Percentiles rank a stretch among this genome's conserved stretches.
Conservation (phyloP, 2,113 vertebrate genomes). For the Dromiciops gliroides region DNA sequence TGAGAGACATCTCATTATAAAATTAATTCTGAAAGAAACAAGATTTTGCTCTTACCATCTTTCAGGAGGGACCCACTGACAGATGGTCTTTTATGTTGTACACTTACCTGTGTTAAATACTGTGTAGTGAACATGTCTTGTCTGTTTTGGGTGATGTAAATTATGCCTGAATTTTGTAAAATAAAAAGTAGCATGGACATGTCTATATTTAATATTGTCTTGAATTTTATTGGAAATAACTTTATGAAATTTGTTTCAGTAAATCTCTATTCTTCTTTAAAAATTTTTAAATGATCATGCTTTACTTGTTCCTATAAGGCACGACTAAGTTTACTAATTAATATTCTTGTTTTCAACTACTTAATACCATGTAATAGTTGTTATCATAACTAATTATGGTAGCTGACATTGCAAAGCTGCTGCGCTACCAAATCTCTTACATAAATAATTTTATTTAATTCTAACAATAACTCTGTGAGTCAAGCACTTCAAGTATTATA, state of each 20-base stretch:
- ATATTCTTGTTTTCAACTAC: background rate
- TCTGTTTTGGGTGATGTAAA: background rate
- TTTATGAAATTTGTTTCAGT: constrained; percentile 39
- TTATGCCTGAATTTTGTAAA: constrained; percentile 23
- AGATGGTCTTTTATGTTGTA: constrained; percentile 63
- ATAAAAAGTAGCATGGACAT: background rate
- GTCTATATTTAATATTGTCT: constrained; percentile 22
- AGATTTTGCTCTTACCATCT: constrained; percentile 6
- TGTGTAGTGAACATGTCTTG: background rate
- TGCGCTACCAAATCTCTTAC: background rate
- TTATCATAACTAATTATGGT: background rate
- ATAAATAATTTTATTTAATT: background rate
- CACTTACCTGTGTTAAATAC: constrained; percentile 3
- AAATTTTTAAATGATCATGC: background rate
- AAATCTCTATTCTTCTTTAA: background rate
- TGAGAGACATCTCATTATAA: constrained; percentile 45
- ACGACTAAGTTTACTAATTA: background rate
- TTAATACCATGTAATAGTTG: background rate
- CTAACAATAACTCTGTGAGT: background rate
- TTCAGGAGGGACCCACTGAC: constrained; percentile 41
- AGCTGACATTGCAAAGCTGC: background rate
- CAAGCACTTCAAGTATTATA: background rate
- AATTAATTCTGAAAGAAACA: constrained; percentile 66
- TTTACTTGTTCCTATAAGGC: background rate
- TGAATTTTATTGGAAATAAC: constrained; percentile 11